Evolutionary conservation across 2,797 vertebrate species (phyloP).

Genomic region (Sebastes kiyomatsui): DNA sequence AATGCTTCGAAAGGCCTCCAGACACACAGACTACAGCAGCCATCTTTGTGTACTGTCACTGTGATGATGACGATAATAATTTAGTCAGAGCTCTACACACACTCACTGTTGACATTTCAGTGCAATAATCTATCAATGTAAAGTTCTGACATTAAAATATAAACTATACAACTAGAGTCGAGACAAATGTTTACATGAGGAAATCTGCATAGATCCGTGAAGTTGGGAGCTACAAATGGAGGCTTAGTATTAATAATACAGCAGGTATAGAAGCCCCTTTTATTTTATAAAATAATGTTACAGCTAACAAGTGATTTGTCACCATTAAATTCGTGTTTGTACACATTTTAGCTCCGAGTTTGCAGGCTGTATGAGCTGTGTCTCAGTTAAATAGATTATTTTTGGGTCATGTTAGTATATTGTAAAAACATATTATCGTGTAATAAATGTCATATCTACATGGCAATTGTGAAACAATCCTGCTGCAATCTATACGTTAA

Average conservation of each 20-base stretch:
- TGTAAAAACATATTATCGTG: slow-evolving; percentile 14
- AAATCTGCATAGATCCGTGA: background rate
- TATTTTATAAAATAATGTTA: background rate
- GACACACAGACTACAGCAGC: slow-evolving; percentile 37
- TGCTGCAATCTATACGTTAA: background rate
- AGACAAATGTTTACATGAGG: background rate
- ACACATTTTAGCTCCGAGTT: background rate
- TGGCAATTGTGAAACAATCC: background rate
- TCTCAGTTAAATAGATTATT: background rate
- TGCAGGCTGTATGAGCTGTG: background rate
- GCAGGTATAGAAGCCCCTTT: background rate
- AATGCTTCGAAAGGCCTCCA: slow-evolving; percentile 22
- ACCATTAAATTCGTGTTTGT: background rate
- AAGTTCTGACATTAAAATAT: background rate
- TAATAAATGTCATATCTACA: slow-evolving; percentile 12
- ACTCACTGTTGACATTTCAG: background rate
- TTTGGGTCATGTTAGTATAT: background rate
- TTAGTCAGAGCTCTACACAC: slow-evolving; percentile 24
- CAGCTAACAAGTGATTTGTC: background rate
- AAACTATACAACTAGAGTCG: background rate
- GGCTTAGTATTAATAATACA: background rate
- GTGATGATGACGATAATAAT: slow-evolving; percentile 49
- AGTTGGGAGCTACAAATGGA: background rate
- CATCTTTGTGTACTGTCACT: slow-evolving; percentile 58
- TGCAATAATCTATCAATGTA: background rate